Evolutionary conservation across 1,140 invertebrate species (phyloP), one percentile per base, ranked within the genome.

Genomic region (Caligus rogercresseyi): DNA sequence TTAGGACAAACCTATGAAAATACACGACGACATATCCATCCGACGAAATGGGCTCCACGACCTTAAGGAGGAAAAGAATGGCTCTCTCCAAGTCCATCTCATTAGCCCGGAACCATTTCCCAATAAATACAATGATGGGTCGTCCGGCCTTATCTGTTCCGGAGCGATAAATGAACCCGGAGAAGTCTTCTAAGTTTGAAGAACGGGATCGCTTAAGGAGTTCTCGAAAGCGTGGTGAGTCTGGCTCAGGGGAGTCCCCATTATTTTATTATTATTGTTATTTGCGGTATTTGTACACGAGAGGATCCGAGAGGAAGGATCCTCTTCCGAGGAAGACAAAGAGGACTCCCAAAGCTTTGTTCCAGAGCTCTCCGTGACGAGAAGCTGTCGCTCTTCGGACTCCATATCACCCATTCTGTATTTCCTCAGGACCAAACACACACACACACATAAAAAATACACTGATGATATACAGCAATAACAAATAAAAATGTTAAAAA

Each of bases 71-170:
- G 72, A 24, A 59, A 19, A 26, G 57, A 13, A 59, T 15, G 16
- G 57, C 57, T 16, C 19, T 52, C 57, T 59, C 25, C 57, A 59
- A 16, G 11, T 52, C 57, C 65, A 94, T 83, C 71, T 86, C 83
- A 56, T 82, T 83, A 65, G 86, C 87, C 43, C 86, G 84, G 74
- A 91, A 89, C 84, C 86, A 91, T 77, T 92, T 92, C 58, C 90
- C 91, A 62, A 94, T 83, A 75, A 94, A 92, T 20, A 91, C 82
- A 69, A 96, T 81, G 16, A 95, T 87, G 24, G 89, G 89, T 67
- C 90, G 74, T 7, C 90, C 90, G 67, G 87, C 80, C 62, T 85
- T 80, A 74, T 95, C 91, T 21, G 85, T 81, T 20, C 90, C 91
- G 71, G 86, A 87, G 70, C 91, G 86, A 43, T 43, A 43, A 43